phyloP scores from a whole-genome alignment of 1,140 invertebrate species.

The Orius laevigatus region DNA sequence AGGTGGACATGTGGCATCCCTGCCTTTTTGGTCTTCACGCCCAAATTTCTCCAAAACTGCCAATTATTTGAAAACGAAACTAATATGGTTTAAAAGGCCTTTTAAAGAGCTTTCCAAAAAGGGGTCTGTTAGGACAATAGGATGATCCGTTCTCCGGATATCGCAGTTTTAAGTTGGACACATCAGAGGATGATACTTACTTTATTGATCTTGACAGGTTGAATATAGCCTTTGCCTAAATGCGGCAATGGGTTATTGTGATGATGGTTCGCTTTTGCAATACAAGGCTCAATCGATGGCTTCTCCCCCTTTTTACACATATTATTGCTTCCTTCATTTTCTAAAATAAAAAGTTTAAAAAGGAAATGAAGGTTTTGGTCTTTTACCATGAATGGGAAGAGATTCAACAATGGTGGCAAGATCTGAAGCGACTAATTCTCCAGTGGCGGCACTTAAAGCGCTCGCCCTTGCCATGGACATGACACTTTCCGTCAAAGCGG shows the following conservation, averaged over 20 bases:
- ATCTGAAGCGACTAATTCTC: constrained; percentile 30
- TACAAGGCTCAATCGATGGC: background rate
- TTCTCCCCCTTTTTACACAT: background rate
- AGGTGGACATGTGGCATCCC: no score
- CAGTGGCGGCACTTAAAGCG: constrained; percentile 50
- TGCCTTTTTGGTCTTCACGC: no score
- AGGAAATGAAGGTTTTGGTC: background rate
- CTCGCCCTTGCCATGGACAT: constrained; percentile 67
- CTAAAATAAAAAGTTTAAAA: background rate
- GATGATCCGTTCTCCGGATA: no score
- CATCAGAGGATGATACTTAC: background rate
- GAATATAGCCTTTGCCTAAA: constrained; percentile 7
- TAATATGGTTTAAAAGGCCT: no score
- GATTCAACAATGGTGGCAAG: constrained; percentile 72
- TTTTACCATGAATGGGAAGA: constrained; percentile 29
- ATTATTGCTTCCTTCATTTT: constrained; percentile 11
- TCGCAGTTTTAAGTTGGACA: no score
- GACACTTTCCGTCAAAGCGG: constrained; percentile 76
- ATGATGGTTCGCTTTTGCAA: constrained; percentile 3
- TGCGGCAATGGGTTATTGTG: constrained; percentile 8
- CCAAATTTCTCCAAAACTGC: no score
- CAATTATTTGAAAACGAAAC: no score
- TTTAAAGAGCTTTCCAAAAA: no score
- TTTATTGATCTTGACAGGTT: constrained; percentile 15
- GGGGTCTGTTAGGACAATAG: no score